Evolutionary conservation across 2,888 invertebrate genomes (phyloP), one percentile per base, ranked within the genome.

Genomic region (Pandemis cinnamomeana): DNA sequence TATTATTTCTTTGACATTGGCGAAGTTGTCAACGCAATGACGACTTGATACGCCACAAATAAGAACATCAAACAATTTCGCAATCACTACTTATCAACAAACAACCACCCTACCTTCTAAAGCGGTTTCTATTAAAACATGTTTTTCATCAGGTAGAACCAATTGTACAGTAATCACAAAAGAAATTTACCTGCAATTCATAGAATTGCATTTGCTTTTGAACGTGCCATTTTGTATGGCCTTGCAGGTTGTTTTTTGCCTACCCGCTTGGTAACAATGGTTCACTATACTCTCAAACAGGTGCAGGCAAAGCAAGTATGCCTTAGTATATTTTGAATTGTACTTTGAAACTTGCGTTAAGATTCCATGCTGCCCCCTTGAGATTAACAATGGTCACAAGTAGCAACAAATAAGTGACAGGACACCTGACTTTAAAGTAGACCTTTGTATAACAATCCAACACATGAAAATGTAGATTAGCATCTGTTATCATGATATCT

Each of bases 401-500:
- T 36, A 36, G 4, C 27, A 36, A 36, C 27, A 36, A 36, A 36
- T 36, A 36, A 36, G 27, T 0, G 3, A 36, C 27, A 36, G 1
- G 27, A 36, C 27, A 36, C 27, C 27, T 36, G 1, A 20, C 1
- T 20, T 20, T 20, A 20, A 20, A 20, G 20, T 20, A 20, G 20
- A 20, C 20, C 20, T 20, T 20, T 36, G 27, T 36, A 36, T 36
- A 36, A 36, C 27, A 36, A 36, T 36, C 27, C 27, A 36, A 36
- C 27, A 27, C 41, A 41, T 41, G n/a, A 61, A 36, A 41, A 41
- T 61, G 7, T n/a, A 61, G 61, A 61, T 61, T 61, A 61, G 61
- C 13, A 61, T 61, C 41, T 61, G 7, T 61, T 61, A 61, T 61
- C 61, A n/a, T 6, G 13, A 0, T 58, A 58, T 58, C 58, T n/a